These are phyloP conservation scores for Leptinotarsa defecta DNA, from an alignment of 1,140 invertebrate species.

Conservation along the genomic window DNA sequence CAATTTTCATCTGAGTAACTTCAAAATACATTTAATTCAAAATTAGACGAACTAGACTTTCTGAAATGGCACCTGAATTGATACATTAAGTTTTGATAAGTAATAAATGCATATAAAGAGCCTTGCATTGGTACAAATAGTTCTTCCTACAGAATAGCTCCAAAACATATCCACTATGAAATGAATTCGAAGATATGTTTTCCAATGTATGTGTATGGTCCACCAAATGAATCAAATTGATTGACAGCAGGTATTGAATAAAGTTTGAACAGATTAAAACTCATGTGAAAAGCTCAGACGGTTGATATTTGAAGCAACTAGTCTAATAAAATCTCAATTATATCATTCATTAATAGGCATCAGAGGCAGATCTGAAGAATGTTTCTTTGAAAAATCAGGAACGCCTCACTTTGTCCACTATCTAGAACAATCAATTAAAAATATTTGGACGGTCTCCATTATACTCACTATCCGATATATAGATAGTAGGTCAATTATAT, in stretches of 20 bases:
- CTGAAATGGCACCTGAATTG: slow-evolving; percentile 1
- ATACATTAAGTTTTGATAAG: neutral
- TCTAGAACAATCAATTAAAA: neutral
- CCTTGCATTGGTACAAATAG: neutral
- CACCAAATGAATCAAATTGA: neutral
- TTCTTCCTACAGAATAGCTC: neutral
- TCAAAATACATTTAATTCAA: too few relatives aligned
- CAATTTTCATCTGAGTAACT: too few relatives aligned
- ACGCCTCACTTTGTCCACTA: neutral
- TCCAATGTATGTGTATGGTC: neutral
- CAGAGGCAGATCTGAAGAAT: neutral
- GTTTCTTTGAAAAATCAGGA: neutral
- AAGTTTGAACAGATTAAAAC: too few relatives aligned
- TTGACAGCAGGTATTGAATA: neutral
- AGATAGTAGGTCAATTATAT: neutral
- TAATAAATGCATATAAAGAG: too few relatives aligned
- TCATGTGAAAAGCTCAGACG: too few relatives aligned
- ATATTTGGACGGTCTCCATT: neutral
- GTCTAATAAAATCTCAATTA: too few relatives aligned
- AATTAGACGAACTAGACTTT: neutral
- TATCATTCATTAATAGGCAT: too few relatives aligned
- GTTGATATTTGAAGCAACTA: too few relatives aligned
- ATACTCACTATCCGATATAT: neutral
- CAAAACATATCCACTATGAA: neutral
- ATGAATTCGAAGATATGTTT: neutral